Evolutionary conservation across 2,113 vertebrate species (phyloP), one percentile per base, ranked within the genome.

Genomic region (Vicugna pacos): DNA sequence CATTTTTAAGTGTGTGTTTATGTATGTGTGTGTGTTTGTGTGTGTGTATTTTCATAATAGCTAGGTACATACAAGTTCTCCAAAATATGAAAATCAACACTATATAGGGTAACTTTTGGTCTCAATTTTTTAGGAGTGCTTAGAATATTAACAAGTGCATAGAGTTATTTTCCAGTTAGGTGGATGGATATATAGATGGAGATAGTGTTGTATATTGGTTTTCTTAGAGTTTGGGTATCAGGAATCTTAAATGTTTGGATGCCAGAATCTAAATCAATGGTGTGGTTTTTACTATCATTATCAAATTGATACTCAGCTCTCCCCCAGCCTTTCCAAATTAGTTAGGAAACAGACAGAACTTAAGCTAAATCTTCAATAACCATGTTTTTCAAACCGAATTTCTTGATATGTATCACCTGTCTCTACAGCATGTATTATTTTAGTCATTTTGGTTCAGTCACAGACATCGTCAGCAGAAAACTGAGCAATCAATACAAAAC

Each of bases 401-500:
- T 80, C 70, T 92, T 32, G 3, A 46, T 96, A 8, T 24, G 50
- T 75, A 48, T 77, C 28, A 93, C 77, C 16, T 95, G 8, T 81
- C 12, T 80, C n/a, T 46, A 50, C 2, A 79, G 6, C 2, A 3
- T 87, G 15, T 42, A 87, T 77, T 38, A 93, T 3, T 16, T 73
- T 90, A 89, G 48, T 77, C 52, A 82, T 52, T 81, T 97, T 91
- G 56, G 13, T 9, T 24, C 73, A 81, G 84, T 79, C 10, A 96
- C 16, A 87, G 65, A 79, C 72, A 82, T 85, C 97, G 73, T 96
- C 60, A 35, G 26, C 15, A 94, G 52, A 90, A 97, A 95, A 89
- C 4, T 88, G 19, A 94, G 2, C 62, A 96, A 97, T 93, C 35
- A 81, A n/a, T 97, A 89, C 19, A 88, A n/a, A 97, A 93, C 2